Conservation (phyloP, 2,113 vertebrate species). For the Arenaria interpres region DNA sequence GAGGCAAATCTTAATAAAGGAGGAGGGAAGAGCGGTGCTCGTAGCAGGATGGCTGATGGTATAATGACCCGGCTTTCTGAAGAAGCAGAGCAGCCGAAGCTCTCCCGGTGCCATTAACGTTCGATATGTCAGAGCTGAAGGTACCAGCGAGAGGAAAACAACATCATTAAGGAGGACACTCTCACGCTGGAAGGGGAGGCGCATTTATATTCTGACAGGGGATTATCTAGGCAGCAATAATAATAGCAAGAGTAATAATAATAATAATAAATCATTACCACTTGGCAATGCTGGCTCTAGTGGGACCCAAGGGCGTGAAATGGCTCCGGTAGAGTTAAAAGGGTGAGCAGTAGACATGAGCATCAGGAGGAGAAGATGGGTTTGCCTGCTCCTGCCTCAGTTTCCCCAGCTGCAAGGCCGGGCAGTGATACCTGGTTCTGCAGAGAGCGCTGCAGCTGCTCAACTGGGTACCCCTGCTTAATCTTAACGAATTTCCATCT, state of each 20-base stretch:
- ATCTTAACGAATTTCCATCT: neutral
- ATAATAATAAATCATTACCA: conserved; percentile 26
- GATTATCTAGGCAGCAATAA: conserved; percentile 45
- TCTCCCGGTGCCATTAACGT: conserved; percentile 1
- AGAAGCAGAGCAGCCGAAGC: neutral
- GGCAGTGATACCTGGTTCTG: neutral
- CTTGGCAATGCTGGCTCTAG: conserved; percentile 13
- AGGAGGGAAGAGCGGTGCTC: neutral
- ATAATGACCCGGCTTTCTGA: conserved; percentile 21
- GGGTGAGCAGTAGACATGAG: neutral
- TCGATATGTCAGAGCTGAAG: conserved; percentile 9
- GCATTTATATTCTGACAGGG: conserved; percentile 36
- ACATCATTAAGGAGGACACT: conserved; percentile 54
- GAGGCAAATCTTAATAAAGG: conserved; percentile 32
- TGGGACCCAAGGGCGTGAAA: neutral
- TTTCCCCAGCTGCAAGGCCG: neutral
- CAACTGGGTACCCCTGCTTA: neutral
- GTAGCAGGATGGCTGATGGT: neutral
- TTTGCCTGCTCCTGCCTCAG: neutral
- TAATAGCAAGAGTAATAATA: conserved; percentile 42
- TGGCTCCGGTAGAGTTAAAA: neutral
- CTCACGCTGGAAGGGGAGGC: neutral
- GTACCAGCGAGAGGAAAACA: conserved; percentile 21
- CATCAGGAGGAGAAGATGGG: neutral
- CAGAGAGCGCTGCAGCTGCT: neutral